phyloP scores from a whole-genome alignment of 1,140 invertebrate genomes.

The Cyrtorhinus lividipennis region DNA sequence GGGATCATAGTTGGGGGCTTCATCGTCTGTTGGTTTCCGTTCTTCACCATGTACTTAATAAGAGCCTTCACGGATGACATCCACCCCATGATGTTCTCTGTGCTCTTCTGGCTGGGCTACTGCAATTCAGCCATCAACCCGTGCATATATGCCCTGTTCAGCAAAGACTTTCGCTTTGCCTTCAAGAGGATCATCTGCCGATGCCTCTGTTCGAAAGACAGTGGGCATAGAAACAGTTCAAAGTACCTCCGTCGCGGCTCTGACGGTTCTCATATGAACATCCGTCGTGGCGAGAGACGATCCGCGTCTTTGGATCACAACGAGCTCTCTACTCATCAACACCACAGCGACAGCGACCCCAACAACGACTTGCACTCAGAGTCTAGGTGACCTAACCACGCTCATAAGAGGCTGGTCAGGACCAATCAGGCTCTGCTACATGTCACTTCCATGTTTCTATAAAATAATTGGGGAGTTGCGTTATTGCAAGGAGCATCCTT shows the following conservation, averaged over 20 bases:
- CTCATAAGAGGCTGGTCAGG: neutral
- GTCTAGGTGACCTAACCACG: slow-evolving; percentile 35
- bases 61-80: slow-evolving; percentile 63
- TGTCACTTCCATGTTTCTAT: slow-evolving; percentile 5
- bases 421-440: neutral
- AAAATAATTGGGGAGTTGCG: neutral
- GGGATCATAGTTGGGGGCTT: slow-evolving; percentile 90
- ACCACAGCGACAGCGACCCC: slow-evolving; percentile 35
- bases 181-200: slow-evolving; percentile 83
- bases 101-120: slow-evolving; percentile 94
- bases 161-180: slow-evolving; percentile 79
- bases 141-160: slow-evolving; percentile 81
- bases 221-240: slow-evolving; percentile 12
- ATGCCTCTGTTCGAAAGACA: slow-evolving; percentile 43
- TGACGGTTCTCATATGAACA: slow-evolving; percentile 43
- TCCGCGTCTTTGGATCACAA: slow-evolving; percentile 26
- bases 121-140: slow-evolving; percentile 93
- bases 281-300: slow-evolving; percentile 19
- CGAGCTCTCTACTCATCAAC: slow-evolving; percentile 14
- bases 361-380: slow-evolving; percentile 33
- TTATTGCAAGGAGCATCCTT: no score
- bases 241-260: slow-evolving; percentile 41
- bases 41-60: slow-evolving; percentile 85
- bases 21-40: slow-evolving; percentile 85
- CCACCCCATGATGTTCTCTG: slow-evolving; percentile 64